Base-by-base conservation (phyloP, 1,140 invertebrate genomes). In the Nylanderia fulva region DNA sequence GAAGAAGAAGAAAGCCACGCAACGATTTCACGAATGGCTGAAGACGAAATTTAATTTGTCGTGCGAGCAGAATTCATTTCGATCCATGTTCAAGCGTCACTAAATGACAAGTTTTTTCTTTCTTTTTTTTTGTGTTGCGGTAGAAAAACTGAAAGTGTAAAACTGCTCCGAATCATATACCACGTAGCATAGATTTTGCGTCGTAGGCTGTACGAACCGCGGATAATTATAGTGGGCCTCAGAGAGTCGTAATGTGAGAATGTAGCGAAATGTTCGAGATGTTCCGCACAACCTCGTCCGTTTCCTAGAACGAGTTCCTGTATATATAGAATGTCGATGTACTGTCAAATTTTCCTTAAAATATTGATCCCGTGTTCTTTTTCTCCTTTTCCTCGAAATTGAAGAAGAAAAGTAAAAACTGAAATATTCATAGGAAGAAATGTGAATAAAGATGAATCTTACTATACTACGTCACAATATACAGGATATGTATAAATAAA, bases 401-500 rank as follows among this genome's bases (percentile, higher is more conserved):
- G 69, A 4, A 6, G 29, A 9, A 11, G 9, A 64, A 58, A 68
- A 83, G 83, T 64, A 72, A 88, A 89, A 61, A 27, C 18, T 56
- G 85, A 42, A 45, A 64, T 56, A 69, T 52, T 66, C 3, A 3
- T 27, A 54, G 60, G 29, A 60, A 45, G 75, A 68, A 64, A 76
- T n/a, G n/a, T n/a, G 71, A 56, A 48, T 48, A 48, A 15, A 18
- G 68, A 66, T 63, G 39, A 6, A 42, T 7, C 39, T 27, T 74
- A 39, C 21, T 24, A 82, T 71, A n/a, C n/a, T n/a, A 33, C 85
- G 85, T 88, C 88, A 94, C 94, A 95, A 95, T 93, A 91, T 85
- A 93, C 94, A 94, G 94, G 94, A 95, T 95, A 93, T 95, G 93
- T 95, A 95, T 94, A 95, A 95, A 95, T 94, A 94, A 93, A 93